phyloP scores from a whole-genome alignment of 2,113 vertebrate genomes.

The Lepisosteus oculatus region DNA sequence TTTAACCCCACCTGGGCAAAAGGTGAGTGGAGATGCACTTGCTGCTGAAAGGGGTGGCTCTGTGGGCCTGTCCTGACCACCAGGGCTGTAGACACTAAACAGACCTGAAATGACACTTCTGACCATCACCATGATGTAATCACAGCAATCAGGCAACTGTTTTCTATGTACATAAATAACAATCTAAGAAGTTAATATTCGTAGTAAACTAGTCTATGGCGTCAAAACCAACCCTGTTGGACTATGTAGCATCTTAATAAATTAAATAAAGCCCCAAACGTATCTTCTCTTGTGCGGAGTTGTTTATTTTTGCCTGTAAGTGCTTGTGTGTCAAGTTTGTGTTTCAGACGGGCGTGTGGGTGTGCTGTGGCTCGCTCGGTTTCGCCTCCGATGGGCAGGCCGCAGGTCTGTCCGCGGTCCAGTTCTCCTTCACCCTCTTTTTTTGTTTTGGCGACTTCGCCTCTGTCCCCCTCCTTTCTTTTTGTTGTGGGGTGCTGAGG shows the following conservation, averaged over 20 bases:
- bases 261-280: constrained; percentile 80
- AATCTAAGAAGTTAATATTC: constrained; percentile 65
- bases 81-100: constrained; percentile 56
- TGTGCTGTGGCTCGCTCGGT: no score
- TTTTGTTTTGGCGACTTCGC: no score
- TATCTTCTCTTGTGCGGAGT: constrained; percentile 54
- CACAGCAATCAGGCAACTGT: constrained; percentile 67
- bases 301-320: constrained; percentile 35
- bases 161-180: constrained; percentile 79
- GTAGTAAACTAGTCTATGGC: constrained; percentile 81
- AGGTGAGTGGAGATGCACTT: constrained; percentile 49
- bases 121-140: constrained; percentile 66
- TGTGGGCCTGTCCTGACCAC: constrained; percentile 46
- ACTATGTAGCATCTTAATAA: constrained; percentile 95
- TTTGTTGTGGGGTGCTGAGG: no score
- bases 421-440: no score
- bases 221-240: constrained; percentile 85
- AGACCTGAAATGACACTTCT: constrained; percentile 53
- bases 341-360: no score
- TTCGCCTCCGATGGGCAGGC: no score
- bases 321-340: background rate
- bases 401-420: no score
- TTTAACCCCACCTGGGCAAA: constrained; percentile 32
- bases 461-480: no score
- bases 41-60: constrained; percentile 63